These are phyloP conservation scores for Cantharis rufa DNA, from an alignment of 2,888 invertebrate genomes.

Conservation along the genomic window DNA sequence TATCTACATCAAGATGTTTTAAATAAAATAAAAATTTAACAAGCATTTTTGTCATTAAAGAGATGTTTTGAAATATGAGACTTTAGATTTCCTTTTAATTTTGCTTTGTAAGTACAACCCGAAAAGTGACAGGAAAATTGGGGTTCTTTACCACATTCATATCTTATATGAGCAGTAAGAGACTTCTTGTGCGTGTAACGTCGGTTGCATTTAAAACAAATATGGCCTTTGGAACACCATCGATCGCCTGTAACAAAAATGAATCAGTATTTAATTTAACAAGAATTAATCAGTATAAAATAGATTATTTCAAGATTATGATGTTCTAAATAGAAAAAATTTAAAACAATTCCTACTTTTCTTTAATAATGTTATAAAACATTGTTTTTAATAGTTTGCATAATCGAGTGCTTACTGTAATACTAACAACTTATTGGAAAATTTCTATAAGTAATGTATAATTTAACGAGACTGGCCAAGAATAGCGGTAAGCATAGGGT, in stretches of 20 bases:
- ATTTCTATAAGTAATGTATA: no score
- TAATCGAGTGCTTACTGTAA: no score
- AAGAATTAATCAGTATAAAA: neutral
- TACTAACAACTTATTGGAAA: no score
- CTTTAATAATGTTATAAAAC: no score
- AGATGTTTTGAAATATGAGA: slow-evolving; percentile 3
- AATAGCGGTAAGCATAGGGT: no score
- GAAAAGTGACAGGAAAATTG: slow-evolving; percentile 39
- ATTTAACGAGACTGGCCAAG: no score
- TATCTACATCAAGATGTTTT: neutral
- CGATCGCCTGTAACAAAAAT: neutral
- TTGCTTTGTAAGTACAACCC: slow-evolving; percentile 44
- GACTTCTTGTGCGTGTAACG: slow-evolving; percentile 73
- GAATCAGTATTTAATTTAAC: neutral
- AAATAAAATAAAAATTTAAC: neutral
- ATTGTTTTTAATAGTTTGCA: no score
- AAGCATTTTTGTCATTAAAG: neutral
- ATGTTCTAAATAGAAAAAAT: neutral
- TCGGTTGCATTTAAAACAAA: slow-evolving; percentile 23
- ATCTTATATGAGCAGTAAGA: slow-evolving; percentile 70
- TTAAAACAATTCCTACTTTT: no score
- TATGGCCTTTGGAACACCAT: neutral
- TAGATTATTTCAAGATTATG: neutral
- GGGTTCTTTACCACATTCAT: slow-evolving; percentile 61
- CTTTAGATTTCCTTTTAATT: slow-evolving; percentile 6